Evolutionary conservation across 2,113 vertebrate genomes (phyloP).

Genomic region (Sapajus apella): DNA sequence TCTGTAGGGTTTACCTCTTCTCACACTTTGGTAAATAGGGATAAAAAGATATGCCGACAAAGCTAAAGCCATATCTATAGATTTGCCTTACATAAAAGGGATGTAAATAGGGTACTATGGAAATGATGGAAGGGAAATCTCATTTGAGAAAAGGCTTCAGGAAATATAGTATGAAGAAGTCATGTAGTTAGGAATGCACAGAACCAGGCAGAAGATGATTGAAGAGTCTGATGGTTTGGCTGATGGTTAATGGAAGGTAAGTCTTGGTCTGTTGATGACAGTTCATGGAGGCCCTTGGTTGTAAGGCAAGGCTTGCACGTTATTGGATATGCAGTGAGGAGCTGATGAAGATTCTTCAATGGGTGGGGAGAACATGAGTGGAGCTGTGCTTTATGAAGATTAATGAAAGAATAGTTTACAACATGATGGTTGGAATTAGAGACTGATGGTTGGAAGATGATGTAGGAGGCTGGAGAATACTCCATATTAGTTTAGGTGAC

Average conservation of each 20-base stretch:
- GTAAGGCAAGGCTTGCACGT: not conserved
- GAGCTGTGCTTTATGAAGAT: not conserved
- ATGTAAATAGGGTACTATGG: not conserved
- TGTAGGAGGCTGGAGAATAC: not conserved
- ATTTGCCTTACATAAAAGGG: not conserved
- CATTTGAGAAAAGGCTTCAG: not conserved
- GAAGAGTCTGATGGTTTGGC: not conserved
- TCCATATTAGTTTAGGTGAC: not conserved
- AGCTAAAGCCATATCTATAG: not conserved
- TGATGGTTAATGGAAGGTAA: not conserved
- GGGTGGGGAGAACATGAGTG: not conserved
- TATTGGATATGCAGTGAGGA: not conserved
- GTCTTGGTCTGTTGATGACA: not conserved
- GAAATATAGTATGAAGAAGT: not conserved
- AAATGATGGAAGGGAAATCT: not conserved
- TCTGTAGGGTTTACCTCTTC: not conserved
- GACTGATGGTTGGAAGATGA: not conserved
- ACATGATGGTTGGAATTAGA: not conserved
- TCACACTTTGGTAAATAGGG: slow-evolving; percentile 6
- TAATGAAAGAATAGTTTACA: not conserved
- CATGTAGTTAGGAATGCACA: not conserved
- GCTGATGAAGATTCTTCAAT: slow-evolving; percentile 7
- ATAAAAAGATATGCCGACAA: not conserved
- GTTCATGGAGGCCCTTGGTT: not conserved
- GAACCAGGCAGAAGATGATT: not conserved